Base-by-base conservation (phyloP, 2,888 invertebrate species). In the Pachymerium ferrugineum region DNA sequence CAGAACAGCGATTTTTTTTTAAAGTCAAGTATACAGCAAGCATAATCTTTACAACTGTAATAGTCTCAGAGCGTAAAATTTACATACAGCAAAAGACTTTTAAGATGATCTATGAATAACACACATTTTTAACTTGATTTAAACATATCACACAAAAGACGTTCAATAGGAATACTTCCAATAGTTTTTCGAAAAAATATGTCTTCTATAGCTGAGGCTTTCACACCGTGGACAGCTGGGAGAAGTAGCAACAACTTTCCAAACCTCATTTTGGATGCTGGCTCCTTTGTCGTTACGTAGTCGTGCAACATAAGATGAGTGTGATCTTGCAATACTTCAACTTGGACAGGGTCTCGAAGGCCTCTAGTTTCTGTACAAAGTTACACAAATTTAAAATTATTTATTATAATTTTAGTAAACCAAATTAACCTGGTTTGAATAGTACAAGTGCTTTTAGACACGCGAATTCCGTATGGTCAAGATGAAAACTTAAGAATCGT, bases 381-480 rank as follows among this genome's bases (percentile, higher is more conserved):
- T n/a, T n/a, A 35, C 12, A 33, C n/a, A 31, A 5, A 70, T 19
- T 62, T 62, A 30, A 31, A 35, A 1, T 25, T 33, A 8, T 33
- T 33, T 33, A 8, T 33, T 33, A 12, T 33, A 8, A 12, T 38
- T 38, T 12, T 38, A 3, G 38, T 38, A 12, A 14, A n/a, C 5
- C 14, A 8, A 12, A 16, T 38, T 38, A 83, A 92, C 93, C 92
- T 83, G 90, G 87, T 82, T 91, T 91, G 82, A 93, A 94, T 4
- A 94, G 85, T 4, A 92, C 87, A 10, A 91, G 85, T 0, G 91
- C 90, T 81, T 93, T 93, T n/a, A 94, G 84, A 81, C 90, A 93
- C 42, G 93, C 91, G 79, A 89, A 91, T 80, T 94, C 94, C 0
- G 90, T 89, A 80, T 90, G 89, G 81, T 94, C 93, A 19, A 93